phyloP scores from a whole-genome alignment of 2,797 vertebrate species.

The Hyperoplus immaculatus region DNA sequence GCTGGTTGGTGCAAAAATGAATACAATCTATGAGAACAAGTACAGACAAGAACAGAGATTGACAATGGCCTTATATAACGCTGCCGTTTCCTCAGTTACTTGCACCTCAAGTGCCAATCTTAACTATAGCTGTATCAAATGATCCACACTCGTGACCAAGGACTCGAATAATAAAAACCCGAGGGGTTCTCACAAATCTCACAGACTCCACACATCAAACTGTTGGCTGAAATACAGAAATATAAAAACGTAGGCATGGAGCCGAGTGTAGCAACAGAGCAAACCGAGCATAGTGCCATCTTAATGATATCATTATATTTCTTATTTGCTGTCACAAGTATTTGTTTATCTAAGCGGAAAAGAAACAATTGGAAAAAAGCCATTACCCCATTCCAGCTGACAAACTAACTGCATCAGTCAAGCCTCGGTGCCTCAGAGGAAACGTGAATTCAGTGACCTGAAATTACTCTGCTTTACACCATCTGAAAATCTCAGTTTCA shows the following conservation, averaged over 20 bases:
- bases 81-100: no score
- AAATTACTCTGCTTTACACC: slow-evolving; percentile 29
- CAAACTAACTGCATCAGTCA: slow-evolving; percentile 44
- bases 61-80: no score
- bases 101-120: no score
- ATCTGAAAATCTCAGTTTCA: slow-evolving; percentile 19
- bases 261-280: slow-evolving; percentile 18
- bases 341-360: slow-evolving; percentile 58
- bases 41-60: no score
- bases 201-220: slow-evolving; percentile 22
- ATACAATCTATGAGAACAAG: no score
- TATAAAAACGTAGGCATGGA: neutral
- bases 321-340: slow-evolving; percentile 44
- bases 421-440: slow-evolving; percentile 42
- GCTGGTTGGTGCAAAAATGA: no score
- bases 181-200: neutral
- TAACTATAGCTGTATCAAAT: no score
- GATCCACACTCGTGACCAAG: neutral
- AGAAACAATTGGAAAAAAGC: slow-evolving; percentile 46
- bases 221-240: slow-evolving; percentile 8
- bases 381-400: slow-evolving; percentile 52
- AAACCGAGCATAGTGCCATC: slow-evolving; percentile 37
- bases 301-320: slow-evolving; percentile 62
- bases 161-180: neutral
- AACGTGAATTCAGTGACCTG: slow-evolving; percentile 48